A percentile compares a stretch with the other conserved stretches of the same genome.
phyloP scores from a whole-genome alignment of 1,140 invertebrate species.

The Oryzaephilus surinamensis region DNA sequence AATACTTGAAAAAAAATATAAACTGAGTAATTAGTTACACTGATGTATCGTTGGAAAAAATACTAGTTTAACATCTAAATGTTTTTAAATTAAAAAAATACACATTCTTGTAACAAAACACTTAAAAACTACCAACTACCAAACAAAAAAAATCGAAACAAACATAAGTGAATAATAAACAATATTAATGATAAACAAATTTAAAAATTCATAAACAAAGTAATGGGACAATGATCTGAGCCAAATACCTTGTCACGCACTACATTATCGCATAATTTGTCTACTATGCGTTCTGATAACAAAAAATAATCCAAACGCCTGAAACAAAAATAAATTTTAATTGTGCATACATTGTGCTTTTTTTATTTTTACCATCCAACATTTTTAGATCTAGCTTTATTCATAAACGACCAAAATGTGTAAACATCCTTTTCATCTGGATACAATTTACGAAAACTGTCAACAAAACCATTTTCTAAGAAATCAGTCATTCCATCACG shows the following conservation, averaged over 20 bases:
- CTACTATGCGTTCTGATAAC: constrained; percentile 65
- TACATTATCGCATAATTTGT: constrained; percentile 69
- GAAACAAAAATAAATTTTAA: constrained; percentile 34
- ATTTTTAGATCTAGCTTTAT: constrained; percentile 76
- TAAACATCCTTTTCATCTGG: constrained; percentile 76
- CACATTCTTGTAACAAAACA: too few species aligned
- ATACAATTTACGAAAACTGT: constrained; percentile 81
- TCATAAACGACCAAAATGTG: constrained; percentile 92
- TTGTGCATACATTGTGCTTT: constrained; percentile 3
- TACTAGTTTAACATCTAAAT: too few species aligned
- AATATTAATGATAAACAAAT: too few species aligned
- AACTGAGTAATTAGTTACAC: too few species aligned
- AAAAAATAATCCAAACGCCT: constrained; percentile 94
- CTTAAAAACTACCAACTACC: too few species aligned
- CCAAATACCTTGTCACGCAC: constrained; percentile 65
- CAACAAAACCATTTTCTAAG: constrained; percentile 68
- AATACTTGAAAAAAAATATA: too few species aligned
- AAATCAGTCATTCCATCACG: constrained; percentile 81
- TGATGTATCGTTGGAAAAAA: too few species aligned
- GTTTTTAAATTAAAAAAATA: too few species aligned
- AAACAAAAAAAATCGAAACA: too few species aligned
- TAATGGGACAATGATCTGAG: constrained; percentile 83
- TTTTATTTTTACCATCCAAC: constrained; percentile 91
- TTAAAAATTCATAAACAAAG: constrained; percentile 54
- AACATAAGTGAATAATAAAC: too few species aligned